Percentiles rank a stretch among this genome's conserved stretches.
Evolutionary conservation across 2,113 vertebrate species (phyloP).

Genomic region (Tor tambroides): DNA sequence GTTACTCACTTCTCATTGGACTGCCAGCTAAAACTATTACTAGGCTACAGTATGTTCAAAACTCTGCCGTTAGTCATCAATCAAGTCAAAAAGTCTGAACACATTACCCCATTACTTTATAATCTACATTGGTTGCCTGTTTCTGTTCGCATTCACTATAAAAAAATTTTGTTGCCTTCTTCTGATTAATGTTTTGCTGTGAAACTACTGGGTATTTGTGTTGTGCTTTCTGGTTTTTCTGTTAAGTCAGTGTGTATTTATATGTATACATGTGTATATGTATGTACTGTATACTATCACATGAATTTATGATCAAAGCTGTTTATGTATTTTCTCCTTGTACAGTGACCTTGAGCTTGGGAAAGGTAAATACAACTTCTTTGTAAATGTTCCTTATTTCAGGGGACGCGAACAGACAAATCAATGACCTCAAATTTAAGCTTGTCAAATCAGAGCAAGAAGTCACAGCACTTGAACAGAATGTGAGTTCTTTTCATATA

Average conservation of each 20-base stretch:
- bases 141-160: not conserved
- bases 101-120: not conserved
- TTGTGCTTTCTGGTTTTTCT: not conserved
- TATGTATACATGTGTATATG: not conserved
- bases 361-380: not conserved
- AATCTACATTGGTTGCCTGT: not conserved
- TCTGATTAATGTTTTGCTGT: not conserved
- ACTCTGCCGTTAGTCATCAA: too few relatives aligned
- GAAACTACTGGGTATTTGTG: not conserved
- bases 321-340: not conserved
- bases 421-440: constrained; percentile 96
- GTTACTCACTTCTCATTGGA: too few relatives aligned
- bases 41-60: too few relatives aligned
- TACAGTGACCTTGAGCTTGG: not conserved
- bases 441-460: constrained; percentile 95
- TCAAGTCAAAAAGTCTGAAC: not conserved
- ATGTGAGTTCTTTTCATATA: constrained; percentile 73
- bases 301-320: not conserved
- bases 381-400: constrained; percentile 24
- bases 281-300: not conserved
- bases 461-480: constrained; percentile 91
- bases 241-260: not conserved
- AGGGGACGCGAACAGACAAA: constrained; percentile 92
- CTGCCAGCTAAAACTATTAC: not conserved
- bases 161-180: not conserved